These are phyloP conservation scores for Eublepharis macularius DNA, from an alignment of 2,113 vertebrate species.

Conservation along the genomic window DNA sequence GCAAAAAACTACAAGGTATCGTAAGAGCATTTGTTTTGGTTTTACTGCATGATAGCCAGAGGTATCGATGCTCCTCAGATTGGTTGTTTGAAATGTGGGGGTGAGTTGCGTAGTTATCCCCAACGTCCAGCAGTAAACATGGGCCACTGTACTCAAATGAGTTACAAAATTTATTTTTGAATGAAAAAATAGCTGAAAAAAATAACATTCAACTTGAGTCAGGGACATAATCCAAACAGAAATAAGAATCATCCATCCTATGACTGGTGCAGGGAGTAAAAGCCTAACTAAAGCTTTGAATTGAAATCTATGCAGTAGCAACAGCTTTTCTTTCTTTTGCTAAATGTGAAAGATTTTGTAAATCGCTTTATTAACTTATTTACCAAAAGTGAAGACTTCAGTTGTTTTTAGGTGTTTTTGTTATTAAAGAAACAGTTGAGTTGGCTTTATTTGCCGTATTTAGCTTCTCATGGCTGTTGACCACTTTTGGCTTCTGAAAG, in stretches of 20 bases:
- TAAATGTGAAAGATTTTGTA: no score
- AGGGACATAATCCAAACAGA: neutral
- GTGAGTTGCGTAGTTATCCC: no score
- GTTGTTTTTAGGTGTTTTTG: neutral
- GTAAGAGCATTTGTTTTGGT: neutral
- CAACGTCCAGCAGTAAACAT: no score
- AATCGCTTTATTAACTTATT: neutral
- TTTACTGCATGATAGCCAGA: neutral
- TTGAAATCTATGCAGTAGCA: neutral
- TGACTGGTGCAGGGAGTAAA: neutral
- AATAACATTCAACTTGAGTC: no score
- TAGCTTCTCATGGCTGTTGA: neutral
- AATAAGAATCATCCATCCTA: neutral
- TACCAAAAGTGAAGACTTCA: no score
- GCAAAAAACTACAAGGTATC: no score
- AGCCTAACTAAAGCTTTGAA: neutral
- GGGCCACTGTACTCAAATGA: no score
- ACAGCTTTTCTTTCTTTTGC: no score
- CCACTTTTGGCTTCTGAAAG: neutral
- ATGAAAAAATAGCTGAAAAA: no score
- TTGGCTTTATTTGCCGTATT: neutral
- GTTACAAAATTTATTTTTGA: no score
- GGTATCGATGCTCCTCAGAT: no score
- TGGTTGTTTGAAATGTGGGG: no score
- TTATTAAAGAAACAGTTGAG: neutral